Base-by-base conservation (phyloP, 2,888 invertebrate genomes). In the Lysandra bellargus region DNA sequence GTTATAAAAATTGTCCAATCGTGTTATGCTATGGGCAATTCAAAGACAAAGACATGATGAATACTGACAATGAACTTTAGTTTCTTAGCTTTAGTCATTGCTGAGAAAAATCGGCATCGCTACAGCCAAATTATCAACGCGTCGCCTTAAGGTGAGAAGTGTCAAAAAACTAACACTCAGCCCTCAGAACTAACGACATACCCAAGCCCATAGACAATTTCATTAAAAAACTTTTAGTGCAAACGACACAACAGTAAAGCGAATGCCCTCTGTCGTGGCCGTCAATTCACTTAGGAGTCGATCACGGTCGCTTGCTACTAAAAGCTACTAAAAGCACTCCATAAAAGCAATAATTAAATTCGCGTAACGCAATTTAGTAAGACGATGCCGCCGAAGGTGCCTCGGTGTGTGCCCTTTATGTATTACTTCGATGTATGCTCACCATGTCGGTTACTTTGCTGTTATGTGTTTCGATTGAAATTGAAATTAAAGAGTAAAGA, bases 271-370 rank as follows among this genome's bases (percentile, higher is more conserved):
- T 85, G 85, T 85, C 87, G 85, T 85, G 88, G 89, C 91, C 89
- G 92, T 91, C 93, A 93, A 93, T 93, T 93, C 93, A 94, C 92
- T 93, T 92, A 93, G 87, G 89, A 92, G 91, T 92, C 93, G 94
- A 94, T 94, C 92, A 92, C 89, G 87, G 86, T 91, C 93, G 90
- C 92, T 93, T 92, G 88, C 90, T 91, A 89, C 93, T 95, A 94
- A 95, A 95, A 95, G 95, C 95, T 93, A 91, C 95, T 95, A 94
- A 95, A 95, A 95, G 95, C 95, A 90, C 92, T 94, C 92, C 92
- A 92, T 95, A 93, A 95, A 95, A 95, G 95, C 95, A 94, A 95
- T 95, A 94, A 95, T 95, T 94, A 92, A 92, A 94, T 95, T 94
- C 89, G 86, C 87, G 90, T 95, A 95, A 95, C 92, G 86, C 91